Evolutionary conservation across 1,140 invertebrate species (phyloP).

Genomic region (Anastrepha ludens): DNA sequence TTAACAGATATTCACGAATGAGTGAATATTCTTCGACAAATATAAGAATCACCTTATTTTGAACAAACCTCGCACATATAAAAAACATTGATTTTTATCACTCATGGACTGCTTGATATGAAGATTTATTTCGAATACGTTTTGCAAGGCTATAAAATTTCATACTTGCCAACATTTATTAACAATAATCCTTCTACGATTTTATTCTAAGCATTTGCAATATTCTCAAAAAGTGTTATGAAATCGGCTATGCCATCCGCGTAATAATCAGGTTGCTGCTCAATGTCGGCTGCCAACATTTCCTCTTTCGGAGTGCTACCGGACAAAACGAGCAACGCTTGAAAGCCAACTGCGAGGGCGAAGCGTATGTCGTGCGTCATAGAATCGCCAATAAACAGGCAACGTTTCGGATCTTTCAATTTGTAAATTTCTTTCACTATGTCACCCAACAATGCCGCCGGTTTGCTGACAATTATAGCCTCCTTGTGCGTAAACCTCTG

Average conservation of each 20-base stretch:
- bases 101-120: too few relatives aligned
- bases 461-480: constrained; percentile 75
- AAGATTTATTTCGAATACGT: too few relatives aligned
- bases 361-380: constrained; percentile 76
- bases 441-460: constrained; percentile 73
- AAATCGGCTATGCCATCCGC: constrained; percentile 63
- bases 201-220: constrained; percentile 34
- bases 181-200: too few relatives aligned
- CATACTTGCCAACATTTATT: too few relatives aligned
- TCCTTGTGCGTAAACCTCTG: constrained; percentile 67
- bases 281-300: constrained; percentile 17
- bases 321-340: constrained; percentile 75
- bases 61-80: too few relatives aligned
- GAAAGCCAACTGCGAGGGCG: constrained; percentile 74
- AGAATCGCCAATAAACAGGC: constrained; percentile 78
- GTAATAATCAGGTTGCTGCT: constrained; percentile 70
- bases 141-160: too few relatives aligned
- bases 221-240: constrained; percentile 54
- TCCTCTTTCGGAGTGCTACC: constrained; percentile 70
- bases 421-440: constrained; percentile 70
- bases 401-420: constrained; percentile 74
- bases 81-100: too few relatives aligned
- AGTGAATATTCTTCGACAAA: too few relatives aligned
- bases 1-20: too few relatives aligned
- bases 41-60: too few relatives aligned